Evolutionary conservation across 2,797 vertebrate genomes (phyloP).

Genomic region (Poliocrania exsul): DNA sequence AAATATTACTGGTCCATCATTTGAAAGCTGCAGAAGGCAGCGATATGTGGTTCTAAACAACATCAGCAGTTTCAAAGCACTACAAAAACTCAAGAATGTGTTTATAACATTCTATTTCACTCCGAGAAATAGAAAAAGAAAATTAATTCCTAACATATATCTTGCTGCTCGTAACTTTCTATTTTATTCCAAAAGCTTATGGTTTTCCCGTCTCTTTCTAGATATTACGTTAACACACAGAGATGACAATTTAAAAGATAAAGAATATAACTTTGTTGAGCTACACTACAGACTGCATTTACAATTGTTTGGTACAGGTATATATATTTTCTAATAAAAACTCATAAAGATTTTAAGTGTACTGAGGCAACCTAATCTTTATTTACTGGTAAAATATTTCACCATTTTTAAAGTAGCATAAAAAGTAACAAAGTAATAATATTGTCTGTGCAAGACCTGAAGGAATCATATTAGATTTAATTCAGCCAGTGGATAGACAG

Average conservation of each 20-base stretch:
- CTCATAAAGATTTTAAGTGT: not conserved
- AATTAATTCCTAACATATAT: not conserved
- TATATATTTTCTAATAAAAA: constrained; percentile 1
- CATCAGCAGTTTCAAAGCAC: not conserved
- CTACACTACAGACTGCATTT: not conserved
- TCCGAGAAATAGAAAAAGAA: not conserved
- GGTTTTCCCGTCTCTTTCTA: not conserved
- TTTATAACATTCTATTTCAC: not conserved
- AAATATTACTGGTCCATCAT: not conserved
- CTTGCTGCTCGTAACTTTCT: not conserved
- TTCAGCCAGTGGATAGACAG: not conserved
- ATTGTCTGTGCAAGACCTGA: not conserved
- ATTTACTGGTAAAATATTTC: constrained; percentile 1
- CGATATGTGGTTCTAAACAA: not conserved
- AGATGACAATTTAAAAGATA: not conserved
- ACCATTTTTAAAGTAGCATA: not conserved
- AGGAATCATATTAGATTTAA: not conserved
- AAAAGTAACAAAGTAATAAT: not conserved
- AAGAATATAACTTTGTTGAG: not conserved
- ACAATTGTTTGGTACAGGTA: not conserved
- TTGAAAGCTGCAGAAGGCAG: not conserved
- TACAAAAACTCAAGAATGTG: not conserved
- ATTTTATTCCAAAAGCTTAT: not conserved
- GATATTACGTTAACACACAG: not conserved
- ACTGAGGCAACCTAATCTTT: not conserved